Conservation (phyloP, 2,888 invertebrate genomes). For the Belgica antarctica region DNA sequence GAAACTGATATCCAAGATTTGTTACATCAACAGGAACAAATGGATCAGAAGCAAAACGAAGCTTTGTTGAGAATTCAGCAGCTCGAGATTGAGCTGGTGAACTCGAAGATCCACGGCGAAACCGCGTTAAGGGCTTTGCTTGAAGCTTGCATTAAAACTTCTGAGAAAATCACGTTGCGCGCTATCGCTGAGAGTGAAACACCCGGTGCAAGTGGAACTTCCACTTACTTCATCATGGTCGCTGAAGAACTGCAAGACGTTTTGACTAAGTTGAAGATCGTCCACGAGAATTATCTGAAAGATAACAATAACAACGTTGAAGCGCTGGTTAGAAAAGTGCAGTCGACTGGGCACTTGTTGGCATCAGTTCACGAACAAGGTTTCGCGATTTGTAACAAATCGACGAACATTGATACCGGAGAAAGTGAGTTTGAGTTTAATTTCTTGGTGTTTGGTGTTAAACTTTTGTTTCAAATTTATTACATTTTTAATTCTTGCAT, state of each 20-base stretch:
- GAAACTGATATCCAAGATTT: constrained; percentile 67
- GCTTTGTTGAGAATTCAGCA: constrained; percentile 48
- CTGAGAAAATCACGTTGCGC: constrained; percentile 47
- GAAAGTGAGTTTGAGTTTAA: constrained; percentile 58
- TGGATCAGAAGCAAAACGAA: constrained; percentile 58
- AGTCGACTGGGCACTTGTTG: constrained; percentile 56
- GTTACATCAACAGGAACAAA: constrained; percentile 65
- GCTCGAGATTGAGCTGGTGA: constrained; percentile 48
- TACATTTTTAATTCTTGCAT: constrained; percentile 1
- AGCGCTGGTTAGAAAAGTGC: constrained; percentile 48
- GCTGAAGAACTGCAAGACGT: constrained; percentile 48
- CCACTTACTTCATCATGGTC: constrained; percentile 48
- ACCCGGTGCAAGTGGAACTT: constrained; percentile 47
- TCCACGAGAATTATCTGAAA: constrained; percentile 49
- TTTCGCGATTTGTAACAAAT: constrained; percentile 74
- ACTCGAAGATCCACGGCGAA: constrained; percentile 51
- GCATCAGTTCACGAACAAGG: constrained; percentile 67
- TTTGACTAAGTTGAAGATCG: constrained; percentile 47
- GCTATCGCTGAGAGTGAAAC: constrained; percentile 48
- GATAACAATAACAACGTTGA: constrained; percentile 49
- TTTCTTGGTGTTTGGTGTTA: neutral
- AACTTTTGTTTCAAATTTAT: neutral
- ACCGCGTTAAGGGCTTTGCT: constrained; percentile 48
- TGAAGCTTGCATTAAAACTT: constrained; percentile 48
- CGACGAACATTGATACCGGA: constrained; percentile 66